Conservation (phyloP, 2,888 invertebrate species). For the Lycaena phlaeas region DNA sequence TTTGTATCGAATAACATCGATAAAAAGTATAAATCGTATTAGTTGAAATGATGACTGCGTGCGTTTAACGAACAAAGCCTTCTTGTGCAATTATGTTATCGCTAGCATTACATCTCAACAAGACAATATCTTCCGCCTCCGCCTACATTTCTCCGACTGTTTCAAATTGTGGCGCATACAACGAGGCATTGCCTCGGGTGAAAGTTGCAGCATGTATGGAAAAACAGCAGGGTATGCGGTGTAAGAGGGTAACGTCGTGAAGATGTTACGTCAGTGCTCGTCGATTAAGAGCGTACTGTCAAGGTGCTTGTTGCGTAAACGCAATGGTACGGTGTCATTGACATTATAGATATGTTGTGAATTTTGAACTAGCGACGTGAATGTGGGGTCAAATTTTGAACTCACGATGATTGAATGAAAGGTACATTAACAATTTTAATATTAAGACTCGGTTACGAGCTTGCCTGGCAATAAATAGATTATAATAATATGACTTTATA, state of each 20-base stretch:
- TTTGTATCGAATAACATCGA: constrained; percentile 29
- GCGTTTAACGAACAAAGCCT: constrained; percentile 52
- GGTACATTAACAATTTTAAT: too few species aligned
- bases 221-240: constrained; percentile 22
- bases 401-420: not conserved
- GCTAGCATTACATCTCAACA: constrained; percentile 54
- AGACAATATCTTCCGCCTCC: constrained; percentile 33
- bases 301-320: constrained; percentile 61
- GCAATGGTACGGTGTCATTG: constrained; percentile 63
- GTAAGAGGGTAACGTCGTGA: constrained; percentile 22
- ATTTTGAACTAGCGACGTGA: constrained; percentile 28
- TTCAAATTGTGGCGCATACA: constrained; percentile 9
- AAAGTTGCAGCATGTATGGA: constrained; percentile 8
- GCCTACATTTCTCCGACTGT: constrained; percentile 22
- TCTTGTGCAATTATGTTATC: constrained; percentile 64
- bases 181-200: constrained; percentile 11
- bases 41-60: constrained; percentile 30
- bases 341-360: constrained; percentile 54
- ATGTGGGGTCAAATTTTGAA: not conserved
- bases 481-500: too few species aligned
- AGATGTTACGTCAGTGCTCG: constrained; percentile 41
- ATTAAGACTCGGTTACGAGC: too few species aligned
- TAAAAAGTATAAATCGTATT: constrained; percentile 49
- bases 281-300: constrained; percentile 47
- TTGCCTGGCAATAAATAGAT: too few species aligned